Conservation (phyloP, 2,888 invertebrate species). For the Sisyra terminalis region DNA sequence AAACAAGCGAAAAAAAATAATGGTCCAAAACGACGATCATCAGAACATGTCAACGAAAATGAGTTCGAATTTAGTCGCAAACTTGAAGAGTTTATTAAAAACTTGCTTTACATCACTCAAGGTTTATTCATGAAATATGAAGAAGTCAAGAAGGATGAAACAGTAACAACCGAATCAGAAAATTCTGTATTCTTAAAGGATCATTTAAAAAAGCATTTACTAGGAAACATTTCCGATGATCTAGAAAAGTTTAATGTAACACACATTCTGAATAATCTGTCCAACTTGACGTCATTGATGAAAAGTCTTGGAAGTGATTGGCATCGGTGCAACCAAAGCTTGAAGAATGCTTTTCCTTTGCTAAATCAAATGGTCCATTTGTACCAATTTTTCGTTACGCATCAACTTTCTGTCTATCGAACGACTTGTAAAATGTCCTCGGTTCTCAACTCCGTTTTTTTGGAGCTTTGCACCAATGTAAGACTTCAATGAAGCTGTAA, state of each 20-base stretch:
- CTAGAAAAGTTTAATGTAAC: conserved; percentile 38
- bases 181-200: conserved; percentile 36
- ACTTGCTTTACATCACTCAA: conserved; percentile 37
- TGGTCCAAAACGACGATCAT: background rate
- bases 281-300: background rate
- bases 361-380: conserved; percentile 61
- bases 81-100: conserved; percentile 13
- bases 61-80: conserved; percentile 7
- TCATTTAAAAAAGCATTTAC: conserved; percentile 48
- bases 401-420: conserved; percentile 62
- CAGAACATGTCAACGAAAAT: background rate
- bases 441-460: conserved; percentile 67
- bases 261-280: conserved; percentile 18
- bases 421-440: conserved; percentile 70
- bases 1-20: background rate
- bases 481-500: conserved; percentile 11
- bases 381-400: conserved; percentile 62
- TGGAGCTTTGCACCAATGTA: conserved; percentile 60
- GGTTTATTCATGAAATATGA: conserved; percentile 37
- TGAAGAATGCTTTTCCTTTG: conserved; percentile 37
- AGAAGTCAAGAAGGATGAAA: conserved; percentile 9
- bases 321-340: background rate
- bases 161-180: conserved; percentile 20
- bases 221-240: conserved; percentile 44
- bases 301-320: background rate